A percentile compares a stretch with the other conserved stretches of the same genome.
Evolutionary conservation across 2,888 invertebrate species (phyloP).

Genomic region (Argyresthia goedartella): DNA sequence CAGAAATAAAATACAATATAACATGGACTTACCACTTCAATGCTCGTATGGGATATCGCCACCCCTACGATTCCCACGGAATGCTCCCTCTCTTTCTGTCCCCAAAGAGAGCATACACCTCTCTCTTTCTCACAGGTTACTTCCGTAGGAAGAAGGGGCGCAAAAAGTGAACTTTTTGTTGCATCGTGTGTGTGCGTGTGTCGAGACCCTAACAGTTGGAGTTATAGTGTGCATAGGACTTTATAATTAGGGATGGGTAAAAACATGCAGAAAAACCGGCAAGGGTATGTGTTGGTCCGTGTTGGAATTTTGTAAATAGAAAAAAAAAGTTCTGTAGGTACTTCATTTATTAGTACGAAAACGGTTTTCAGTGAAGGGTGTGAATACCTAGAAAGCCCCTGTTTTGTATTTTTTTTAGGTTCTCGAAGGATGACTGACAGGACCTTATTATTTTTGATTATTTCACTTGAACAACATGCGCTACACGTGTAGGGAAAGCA

Average conservation of each 20-base stretch:
- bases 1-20: slow-evolving; percentile 27
- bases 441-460: too few species aligned
- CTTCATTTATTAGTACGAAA: too few species aligned
- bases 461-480: too few species aligned
- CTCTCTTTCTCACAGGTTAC: slow-evolving; percentile 29
- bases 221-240: background rate
- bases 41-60: slow-evolving; percentile 63
- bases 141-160: slow-evolving; percentile 64
- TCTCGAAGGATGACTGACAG: too few species aligned
- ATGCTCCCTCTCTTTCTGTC: slow-evolving; percentile 29
- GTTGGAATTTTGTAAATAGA: too few species aligned
- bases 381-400: too few species aligned
- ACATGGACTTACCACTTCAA: slow-evolving; percentile 43
- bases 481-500: too few species aligned
- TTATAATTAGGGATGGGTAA: slow-evolving; percentile 1
- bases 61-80: slow-evolving; percentile 66
- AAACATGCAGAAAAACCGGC: background rate
- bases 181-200: slow-evolving; percentile 40
- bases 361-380: too few species aligned
- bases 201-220: background rate
- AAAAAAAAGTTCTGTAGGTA: too few species aligned
- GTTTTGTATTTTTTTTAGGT: too few species aligned
- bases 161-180: slow-evolving; percentile 55
- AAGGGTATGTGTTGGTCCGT: background rate
- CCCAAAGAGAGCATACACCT: slow-evolving; percentile 10